Conservation (phyloP, 2,888 invertebrate genomes). For the Pyrochroa serraticornis region DNA sequence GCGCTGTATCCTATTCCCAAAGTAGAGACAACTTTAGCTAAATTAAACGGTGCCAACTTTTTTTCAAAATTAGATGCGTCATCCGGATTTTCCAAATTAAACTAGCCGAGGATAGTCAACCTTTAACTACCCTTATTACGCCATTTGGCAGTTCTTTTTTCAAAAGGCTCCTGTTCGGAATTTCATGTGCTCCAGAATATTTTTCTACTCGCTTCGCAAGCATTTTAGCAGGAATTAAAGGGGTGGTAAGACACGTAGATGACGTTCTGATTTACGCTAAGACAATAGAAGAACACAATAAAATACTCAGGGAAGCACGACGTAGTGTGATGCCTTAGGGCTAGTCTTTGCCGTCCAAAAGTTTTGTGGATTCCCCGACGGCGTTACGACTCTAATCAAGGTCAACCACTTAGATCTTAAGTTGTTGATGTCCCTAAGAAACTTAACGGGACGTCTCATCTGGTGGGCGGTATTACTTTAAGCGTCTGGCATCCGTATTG, state of each 20-base stretch:
- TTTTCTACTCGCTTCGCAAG: not conserved
- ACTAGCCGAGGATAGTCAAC: no score
- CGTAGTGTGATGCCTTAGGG: no score
- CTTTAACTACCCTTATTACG: no score
- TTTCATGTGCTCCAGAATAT: no score
- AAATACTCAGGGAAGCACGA: slow-evolving; percentile 8
- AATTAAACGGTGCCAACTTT: slow-evolving; percentile 32
- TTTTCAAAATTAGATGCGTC: slow-evolving; percentile 40
- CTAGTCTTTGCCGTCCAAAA: no score
- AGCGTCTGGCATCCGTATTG: no score
- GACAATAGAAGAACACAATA: slow-evolving; percentile 19
- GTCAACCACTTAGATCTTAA: no score
- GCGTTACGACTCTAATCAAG: no score
- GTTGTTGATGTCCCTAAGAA: no score
- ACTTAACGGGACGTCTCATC: no score
- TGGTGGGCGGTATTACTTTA: no score
- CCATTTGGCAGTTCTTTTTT: slow-evolving; percentile 15
- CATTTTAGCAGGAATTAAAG: slow-evolving; percentile 16
- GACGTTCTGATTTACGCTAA: slow-evolving; percentile 14
- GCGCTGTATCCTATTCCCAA: slow-evolving; percentile 38
- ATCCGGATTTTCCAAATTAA: slow-evolving; percentile 16
- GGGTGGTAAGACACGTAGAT: slow-evolving; percentile 22
- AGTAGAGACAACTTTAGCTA: slow-evolving; percentile 35
- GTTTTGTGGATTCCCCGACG: no score
- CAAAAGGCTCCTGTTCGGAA: slow-evolving; percentile 16